Percentiles rank a stretch among this genome's conserved stretches.
Conservation (phyloP, 2,888 invertebrate species). For the Nomada fucata region DNA sequence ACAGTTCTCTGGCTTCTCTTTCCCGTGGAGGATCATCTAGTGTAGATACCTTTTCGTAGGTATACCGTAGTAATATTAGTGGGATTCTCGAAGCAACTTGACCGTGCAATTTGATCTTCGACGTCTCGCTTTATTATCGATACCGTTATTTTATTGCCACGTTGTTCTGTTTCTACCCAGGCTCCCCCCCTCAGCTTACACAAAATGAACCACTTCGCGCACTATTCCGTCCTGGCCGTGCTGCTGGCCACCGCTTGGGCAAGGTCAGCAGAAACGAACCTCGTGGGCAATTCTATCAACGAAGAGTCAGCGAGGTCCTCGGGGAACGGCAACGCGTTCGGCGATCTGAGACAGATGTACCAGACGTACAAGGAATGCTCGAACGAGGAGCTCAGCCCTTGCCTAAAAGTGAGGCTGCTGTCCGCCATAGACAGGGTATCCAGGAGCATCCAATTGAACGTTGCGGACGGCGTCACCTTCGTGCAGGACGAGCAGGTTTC, state of each 20-base stretch:
- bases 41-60: too few relatives aligned
- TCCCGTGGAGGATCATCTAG: constrained; percentile 60
- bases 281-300: constrained; percentile 76
- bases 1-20: neutral
- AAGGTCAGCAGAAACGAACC: constrained; percentile 78
- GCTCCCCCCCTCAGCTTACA: neutral
- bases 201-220: constrained; percentile 76
- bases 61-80: too few relatives aligned
- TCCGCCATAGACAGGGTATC: constrained; percentile 91
- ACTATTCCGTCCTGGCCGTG: constrained; percentile 73
- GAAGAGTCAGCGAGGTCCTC: constrained; percentile 78
- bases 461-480: constrained; percentile 91
- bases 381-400: constrained; percentile 88
- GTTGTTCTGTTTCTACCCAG: constrained; percentile 16
- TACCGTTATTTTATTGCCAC: neutral
- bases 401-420: constrained; percentile 92
- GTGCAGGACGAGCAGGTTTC: constrained; percentile 86
- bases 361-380: constrained; percentile 93
- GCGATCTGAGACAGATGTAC: constrained; percentile 90
- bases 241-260: constrained; percentile 76
- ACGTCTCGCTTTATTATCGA: too few relatives aligned
- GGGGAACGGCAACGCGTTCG: constrained; percentile 83
- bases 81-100: too few relatives aligned
- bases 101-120: too few relatives aligned
- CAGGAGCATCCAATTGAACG: constrained; percentile 87